Base-by-base conservation (phyloP, 1,140 invertebrate genomes). In the Triops cancriformis region DNA sequence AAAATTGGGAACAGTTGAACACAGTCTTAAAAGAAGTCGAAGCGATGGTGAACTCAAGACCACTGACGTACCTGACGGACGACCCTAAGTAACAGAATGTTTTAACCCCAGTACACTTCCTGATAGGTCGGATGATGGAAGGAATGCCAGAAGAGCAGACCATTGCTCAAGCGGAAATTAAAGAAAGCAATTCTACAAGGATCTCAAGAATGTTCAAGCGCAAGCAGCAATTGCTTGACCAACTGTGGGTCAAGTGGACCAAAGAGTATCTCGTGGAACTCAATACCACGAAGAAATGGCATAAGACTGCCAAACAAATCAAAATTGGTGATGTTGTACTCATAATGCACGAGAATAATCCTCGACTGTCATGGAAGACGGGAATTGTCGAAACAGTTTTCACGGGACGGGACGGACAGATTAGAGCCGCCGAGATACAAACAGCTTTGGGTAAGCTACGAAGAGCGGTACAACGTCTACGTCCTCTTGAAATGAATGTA, bases 21-120 rank as follows among this genome's bases (percentile, higher is more conserved):
- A 75, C 74, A 11, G 41, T 27, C 28, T 23, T 75, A 26, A 75
- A 26, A 43, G 74, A 75, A 26, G 41, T 75, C 23, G 26, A 75
- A 75, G 74, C 74, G 14, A 41, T 72, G 74, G 41, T 75, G 10
- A 75, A 75, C 41, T 75, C 74, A 75, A 75, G 74, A 23, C 74
- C 74, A 23, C 41, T 75, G n/a, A 41, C 7, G 31, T 75, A 75
- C 28, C 18, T 43, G 23, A 75, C 12, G 26, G 74, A 43, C 23
- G 41, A 43, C n/a, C 74, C 26, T 41, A n/a, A n/a, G n/a, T n/a
- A n/a, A n/a, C n/a, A n/a, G n/a, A n/a, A n/a, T n/a, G n/a, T n/a
- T n/a, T n/a, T n/a, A n/a, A n/a, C n/a, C n/a, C n/a, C n/a, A n/a
- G n/a, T n/a, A n/a, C n/a, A n/a, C n/a, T n/a, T n/a, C n/a, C n/a